Percentiles rank a stretch among this genome's conserved stretches.
Conservation (phyloP, 2,797 vertebrate genomes). For the Characodon lateralis region DNA sequence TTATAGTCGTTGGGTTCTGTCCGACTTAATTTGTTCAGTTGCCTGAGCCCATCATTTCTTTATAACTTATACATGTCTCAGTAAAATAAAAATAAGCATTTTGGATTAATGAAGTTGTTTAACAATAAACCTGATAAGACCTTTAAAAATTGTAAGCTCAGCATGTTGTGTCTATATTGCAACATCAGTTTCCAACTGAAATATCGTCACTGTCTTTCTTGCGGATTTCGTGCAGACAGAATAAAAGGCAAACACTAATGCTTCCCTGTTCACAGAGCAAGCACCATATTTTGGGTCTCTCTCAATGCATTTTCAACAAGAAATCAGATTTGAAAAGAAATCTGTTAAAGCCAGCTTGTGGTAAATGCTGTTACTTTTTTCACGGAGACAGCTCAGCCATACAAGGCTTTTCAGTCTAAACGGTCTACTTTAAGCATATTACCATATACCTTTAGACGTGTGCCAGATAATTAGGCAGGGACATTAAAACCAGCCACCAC, state of each 20-base stretch:
- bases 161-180: slow-evolving; percentile 54
- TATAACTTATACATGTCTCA: neutral
- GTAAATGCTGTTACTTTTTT: slow-evolving; percentile 65
- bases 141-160: neutral
- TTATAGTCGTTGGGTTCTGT: too few relatives aligned
- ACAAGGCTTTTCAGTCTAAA: slow-evolving; percentile 83
- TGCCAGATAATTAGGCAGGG: slow-evolving; percentile 87
- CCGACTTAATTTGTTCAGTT: neutral
- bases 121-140: neutral
- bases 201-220: slow-evolving; percentile 69
- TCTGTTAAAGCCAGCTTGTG: slow-evolving; percentile 69
- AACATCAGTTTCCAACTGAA: slow-evolving; percentile 61
- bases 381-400: slow-evolving; percentile 71
- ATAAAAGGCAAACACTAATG: slow-evolving; percentile 48
- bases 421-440: slow-evolving; percentile 87
- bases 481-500: slow-evolving; percentile 85
- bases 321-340: slow-evolving; percentile 73
- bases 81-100: neutral
- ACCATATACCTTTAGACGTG: slow-evolving; percentile 85
- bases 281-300: slow-evolving; percentile 43
- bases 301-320: slow-evolving; percentile 59
- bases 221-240: slow-evolving; percentile 60
- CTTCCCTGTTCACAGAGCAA: slow-evolving; percentile 53
- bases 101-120: neutral
- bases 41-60: neutral